Conservation (phyloP, 1,140 invertebrate species). For the Goniozus legneri region DNA sequence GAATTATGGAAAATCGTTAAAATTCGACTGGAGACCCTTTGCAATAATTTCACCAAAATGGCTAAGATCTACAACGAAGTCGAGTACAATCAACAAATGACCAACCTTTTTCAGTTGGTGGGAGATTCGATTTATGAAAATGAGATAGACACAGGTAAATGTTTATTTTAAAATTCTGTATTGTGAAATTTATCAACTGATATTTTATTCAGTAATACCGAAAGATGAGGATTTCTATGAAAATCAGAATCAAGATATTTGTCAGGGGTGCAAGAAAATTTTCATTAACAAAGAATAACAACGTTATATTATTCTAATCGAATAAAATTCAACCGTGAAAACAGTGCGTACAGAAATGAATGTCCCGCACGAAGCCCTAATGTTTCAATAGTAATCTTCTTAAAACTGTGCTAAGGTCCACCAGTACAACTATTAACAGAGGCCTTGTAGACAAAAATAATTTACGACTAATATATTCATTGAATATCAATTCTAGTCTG, state of each 20-base stretch:
- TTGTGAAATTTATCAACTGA: too few relatives aligned
- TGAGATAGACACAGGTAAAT: slow-evolving; percentile 14
- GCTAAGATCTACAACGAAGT: slow-evolving; percentile 11
- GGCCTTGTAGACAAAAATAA: too few relatives aligned
- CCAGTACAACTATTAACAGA: too few relatives aligned
- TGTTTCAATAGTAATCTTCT: slow-evolving; percentile 15
- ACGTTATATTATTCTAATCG: too few relatives aligned
- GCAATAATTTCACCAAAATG: slow-evolving; percentile 14
- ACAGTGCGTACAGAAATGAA: too few relatives aligned
- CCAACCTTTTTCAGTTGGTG: slow-evolving; percentile 17
- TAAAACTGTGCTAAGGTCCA: slow-evolving; percentile 16
- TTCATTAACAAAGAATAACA: slow-evolving; percentile 13
- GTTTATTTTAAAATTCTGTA: background rate
- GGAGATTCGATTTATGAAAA: slow-evolving; percentile 11
- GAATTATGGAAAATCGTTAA: slow-evolving; percentile 26
- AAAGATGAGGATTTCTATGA: slow-evolving; percentile 1
- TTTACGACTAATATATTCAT: too few relatives aligned
- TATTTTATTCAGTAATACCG: too few relatives aligned
- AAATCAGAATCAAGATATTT: slow-evolving; percentile 17
- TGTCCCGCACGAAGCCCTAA: slow-evolving; percentile 22
- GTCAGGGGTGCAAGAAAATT: slow-evolving; percentile 22
- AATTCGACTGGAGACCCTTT: slow-evolving; percentile 11
- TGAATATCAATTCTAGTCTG: too few relatives aligned
- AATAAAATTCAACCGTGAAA: too few relatives aligned
- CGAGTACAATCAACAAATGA: slow-evolving; percentile 8